Percentiles rank a stretch among this genome's conserved stretches.
Conservation (phyloP, 2,888 invertebrate species). For the Leptopilina myrica region DNA sequence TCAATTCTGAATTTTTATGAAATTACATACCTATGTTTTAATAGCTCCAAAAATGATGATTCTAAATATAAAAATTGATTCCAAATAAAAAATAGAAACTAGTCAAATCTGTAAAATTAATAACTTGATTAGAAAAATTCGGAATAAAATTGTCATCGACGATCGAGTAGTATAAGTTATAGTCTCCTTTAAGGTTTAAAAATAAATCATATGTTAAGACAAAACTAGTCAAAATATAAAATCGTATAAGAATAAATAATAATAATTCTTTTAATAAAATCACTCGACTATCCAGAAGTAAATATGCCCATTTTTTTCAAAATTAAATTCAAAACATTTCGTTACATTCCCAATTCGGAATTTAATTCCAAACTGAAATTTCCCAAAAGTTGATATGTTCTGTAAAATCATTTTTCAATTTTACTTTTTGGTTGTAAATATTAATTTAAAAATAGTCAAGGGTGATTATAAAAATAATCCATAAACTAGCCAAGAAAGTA, state of each 20-base stretch:
- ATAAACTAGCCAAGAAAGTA: too few species aligned
- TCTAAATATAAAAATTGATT: not conserved
- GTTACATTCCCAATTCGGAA: too few species aligned
- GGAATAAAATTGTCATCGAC: not conserved
- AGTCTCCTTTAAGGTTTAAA: not conserved
- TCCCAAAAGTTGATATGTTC: not conserved
- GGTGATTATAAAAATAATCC: not conserved
- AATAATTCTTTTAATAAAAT: too few species aligned
- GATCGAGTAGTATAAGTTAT: not conserved
- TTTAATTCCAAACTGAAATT: too few species aligned
- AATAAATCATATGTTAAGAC: not conserved
- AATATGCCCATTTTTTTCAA: too few species aligned
- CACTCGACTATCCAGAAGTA: too few species aligned
- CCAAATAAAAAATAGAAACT: constrained; percentile 17
- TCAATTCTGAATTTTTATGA: not conserved
- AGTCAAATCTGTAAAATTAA: constrained; percentile 30
- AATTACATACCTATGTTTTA: not conserved
- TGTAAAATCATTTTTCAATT: not conserved
- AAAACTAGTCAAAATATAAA: constrained; percentile 35
- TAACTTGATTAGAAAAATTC: constrained; percentile 8
- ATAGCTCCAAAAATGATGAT: not conserved
- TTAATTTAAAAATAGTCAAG: not conserved
- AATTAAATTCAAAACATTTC: too few species aligned
- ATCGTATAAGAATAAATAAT: not conserved
- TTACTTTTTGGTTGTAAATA: constrained; percentile 23